These are phyloP conservation scores for Parasteatoda lunata DNA, from an alignment of 2,888 invertebrate species.

Conservation along the genomic window DNA sequence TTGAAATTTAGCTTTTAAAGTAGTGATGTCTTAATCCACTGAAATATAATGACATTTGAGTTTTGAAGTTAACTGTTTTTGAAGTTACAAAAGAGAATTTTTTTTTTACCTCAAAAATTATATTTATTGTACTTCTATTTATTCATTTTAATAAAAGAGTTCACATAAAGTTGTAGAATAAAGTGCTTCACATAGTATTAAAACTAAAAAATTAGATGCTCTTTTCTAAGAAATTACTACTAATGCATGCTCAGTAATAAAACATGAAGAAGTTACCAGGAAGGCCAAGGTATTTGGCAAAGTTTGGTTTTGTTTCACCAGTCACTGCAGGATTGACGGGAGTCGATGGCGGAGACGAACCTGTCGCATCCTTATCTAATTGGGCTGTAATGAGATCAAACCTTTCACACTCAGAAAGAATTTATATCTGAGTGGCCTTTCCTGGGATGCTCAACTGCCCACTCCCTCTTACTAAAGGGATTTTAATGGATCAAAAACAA, in stretches of 20 bases:
- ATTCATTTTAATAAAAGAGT: too few relatives aligned
- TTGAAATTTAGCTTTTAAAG: too few relatives aligned
- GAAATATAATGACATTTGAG: too few relatives aligned
- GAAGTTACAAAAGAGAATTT: too few relatives aligned
- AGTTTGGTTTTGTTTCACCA: slow-evolving; percentile 66
- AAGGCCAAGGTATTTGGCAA: slow-evolving; percentile 67
- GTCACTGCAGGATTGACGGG: slow-evolving; percentile 74
- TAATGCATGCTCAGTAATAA: slow-evolving; percentile 40
- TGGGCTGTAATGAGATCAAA: slow-evolving; percentile 59
- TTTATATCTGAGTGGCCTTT: slow-evolving; percentile 12
- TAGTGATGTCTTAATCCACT: too few relatives aligned
- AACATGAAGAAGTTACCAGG: slow-evolving; percentile 67
- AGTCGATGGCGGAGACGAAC: slow-evolving; percentile 73
- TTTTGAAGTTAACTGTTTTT: too few relatives aligned
- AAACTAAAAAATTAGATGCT: too few relatives aligned
- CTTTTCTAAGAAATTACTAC: background rate
- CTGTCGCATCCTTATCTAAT: slow-evolving; percentile 67
- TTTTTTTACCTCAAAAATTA: too few relatives aligned
- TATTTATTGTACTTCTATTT: too few relatives aligned
- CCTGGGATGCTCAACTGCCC: slow-evolving; percentile 38
- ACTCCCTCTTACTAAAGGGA: background rate
- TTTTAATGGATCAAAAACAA: too few relatives aligned
- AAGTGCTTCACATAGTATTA: too few relatives aligned
- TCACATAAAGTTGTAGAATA: too few relatives aligned
- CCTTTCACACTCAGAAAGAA: slow-evolving; percentile 11